Conservation (phyloP, 2,113 vertebrate species). For the Saguinus midas region DNA sequence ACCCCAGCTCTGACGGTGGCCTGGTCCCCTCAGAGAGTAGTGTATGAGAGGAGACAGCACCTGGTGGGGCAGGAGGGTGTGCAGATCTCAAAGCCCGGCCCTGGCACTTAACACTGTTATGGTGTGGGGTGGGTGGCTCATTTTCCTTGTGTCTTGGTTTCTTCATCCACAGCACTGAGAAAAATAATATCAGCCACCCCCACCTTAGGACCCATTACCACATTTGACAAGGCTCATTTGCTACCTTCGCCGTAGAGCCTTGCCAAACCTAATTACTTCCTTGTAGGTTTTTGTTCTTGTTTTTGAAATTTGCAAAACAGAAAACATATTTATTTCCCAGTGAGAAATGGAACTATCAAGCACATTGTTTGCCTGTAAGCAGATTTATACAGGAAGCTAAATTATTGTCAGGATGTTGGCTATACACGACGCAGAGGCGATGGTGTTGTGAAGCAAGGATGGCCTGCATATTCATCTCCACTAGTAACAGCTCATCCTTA, state of each 20-base stretch:
- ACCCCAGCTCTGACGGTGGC: neutral
- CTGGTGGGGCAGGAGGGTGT: neutral
- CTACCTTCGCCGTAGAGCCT: neutral
- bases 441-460: neutral
- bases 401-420: neutral
- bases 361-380: neutral
- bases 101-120: too few species aligned
- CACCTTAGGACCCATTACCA: neutral
- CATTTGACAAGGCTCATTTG: neutral
- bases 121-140: neutral
- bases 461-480: neutral
- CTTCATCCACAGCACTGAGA: neutral
- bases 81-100: too few species aligned
- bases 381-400: neutral
- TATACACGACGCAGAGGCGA: neutral
- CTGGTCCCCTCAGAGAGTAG: rapidly evolving
- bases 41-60: neutral
- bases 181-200: neutral
- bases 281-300: neutral
- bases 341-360: neutral
- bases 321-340: neutral
- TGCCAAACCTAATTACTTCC: neutral
- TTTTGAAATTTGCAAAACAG: neutral
- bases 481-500: neutral
- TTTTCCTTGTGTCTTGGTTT: neutral